These are phyloP conservation scores for Tenrec ecaudatus DNA, from an alignment of 2,113 vertebrate genomes.

Conservation along the genomic window DNA sequence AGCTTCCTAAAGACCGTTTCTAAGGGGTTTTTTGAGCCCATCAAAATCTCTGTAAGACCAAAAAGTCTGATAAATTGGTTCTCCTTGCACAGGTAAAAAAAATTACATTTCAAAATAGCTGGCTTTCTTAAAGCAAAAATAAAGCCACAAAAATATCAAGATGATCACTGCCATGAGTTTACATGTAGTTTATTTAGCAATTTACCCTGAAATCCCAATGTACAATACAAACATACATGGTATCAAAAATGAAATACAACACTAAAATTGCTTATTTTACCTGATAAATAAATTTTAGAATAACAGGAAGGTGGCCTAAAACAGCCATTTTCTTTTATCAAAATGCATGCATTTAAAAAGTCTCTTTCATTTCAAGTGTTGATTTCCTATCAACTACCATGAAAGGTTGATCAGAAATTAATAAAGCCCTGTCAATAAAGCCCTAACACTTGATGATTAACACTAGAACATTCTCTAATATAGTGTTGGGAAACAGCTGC, in stretches of 20 bases:
- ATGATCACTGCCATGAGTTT: constrained; percentile 28
- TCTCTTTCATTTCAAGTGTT: constrained; percentile 47
- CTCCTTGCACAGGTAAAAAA: not conserved
- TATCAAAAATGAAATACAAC: constrained; percentile 29
- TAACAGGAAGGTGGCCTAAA: constrained; percentile 30
- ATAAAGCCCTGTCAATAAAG: not conserved
- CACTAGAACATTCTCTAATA: too few relatives aligned
- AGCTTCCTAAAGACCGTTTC: too few relatives aligned
- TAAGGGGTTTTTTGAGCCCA: constrained; percentile 6
- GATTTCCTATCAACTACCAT: constrained; percentile 20
- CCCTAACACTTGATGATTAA: too few relatives aligned
- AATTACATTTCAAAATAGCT: constrained; percentile 51
- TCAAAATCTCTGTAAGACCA: not conserved
- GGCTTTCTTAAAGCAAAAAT: constrained; percentile 59
- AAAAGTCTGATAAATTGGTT: constrained; percentile 2
- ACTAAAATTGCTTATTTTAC: constrained; percentile 39
- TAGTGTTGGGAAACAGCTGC: too few relatives aligned
- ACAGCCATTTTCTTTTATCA: constrained; percentile 26
- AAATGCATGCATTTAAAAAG: constrained; percentile 47
- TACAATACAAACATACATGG: not conserved
- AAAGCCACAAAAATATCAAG: constrained; percentile 41
- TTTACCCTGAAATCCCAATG: constrained; percentile 51
- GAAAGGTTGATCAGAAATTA: constrained; percentile 38
- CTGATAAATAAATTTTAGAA: constrained; percentile 45
- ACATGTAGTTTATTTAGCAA: constrained; percentile 7